Conservation (phyloP, 1,140 invertebrate genomes). For the Mizuhopecten yessoensis region DNA sequence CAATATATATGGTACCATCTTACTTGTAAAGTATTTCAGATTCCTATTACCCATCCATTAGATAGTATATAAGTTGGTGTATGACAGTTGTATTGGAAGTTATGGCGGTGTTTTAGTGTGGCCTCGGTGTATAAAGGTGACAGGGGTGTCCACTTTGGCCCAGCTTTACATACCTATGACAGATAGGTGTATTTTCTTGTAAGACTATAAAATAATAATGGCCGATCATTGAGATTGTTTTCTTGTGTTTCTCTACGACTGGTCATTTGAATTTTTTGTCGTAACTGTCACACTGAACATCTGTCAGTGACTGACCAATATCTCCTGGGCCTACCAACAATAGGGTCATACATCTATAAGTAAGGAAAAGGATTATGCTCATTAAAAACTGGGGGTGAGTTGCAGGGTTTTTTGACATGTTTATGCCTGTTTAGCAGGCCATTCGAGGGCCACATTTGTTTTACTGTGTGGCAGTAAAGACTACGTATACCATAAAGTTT, state of each 20-base stretch:
- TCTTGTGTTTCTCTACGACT: slow-evolving; percentile 2
- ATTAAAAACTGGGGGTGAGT: neutral
- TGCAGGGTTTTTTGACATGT: neutral
- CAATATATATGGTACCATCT: too few species aligned
- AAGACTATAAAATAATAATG: neutral
- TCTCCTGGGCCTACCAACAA: neutral
- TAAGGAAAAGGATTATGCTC: slow-evolving; percentile 17
- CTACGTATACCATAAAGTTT: neutral
- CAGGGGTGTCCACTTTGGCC: neutral
- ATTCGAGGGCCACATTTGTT: neutral
- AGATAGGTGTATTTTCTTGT: neutral
- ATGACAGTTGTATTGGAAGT: neutral
- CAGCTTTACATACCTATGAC: neutral
- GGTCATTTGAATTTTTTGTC: slow-evolving; percentile 39
- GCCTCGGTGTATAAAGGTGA: neutral
- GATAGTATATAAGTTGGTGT: neutral
- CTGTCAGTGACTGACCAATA: neutral
- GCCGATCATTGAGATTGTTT: slow-evolving; percentile 32
- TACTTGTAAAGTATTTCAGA: neutral
- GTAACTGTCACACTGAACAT: neutral
- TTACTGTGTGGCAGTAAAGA: slow-evolving; percentile 5
- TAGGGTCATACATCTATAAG: neutral
- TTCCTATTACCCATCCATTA: neutral
- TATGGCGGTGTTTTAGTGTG: neutral
- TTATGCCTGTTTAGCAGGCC: slow-evolving; percentile 12